Evolutionary conservation across 1,140 invertebrate genomes (phyloP).

Genomic region (Aphaenogaster ashmeadi): DNA sequence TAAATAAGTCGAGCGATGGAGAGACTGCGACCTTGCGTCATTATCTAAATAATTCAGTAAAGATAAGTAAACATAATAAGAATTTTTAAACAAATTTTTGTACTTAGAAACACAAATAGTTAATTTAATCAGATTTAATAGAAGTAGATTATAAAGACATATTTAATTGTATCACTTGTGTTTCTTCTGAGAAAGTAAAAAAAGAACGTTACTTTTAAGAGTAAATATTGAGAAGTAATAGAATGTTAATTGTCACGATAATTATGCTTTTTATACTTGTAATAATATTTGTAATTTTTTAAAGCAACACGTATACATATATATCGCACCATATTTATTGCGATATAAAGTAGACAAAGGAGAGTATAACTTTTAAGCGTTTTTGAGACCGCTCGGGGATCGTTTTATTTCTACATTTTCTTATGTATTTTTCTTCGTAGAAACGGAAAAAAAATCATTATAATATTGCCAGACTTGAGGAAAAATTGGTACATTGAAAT

Average conservation of each 20-base stretch:
- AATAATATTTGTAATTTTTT: not conserved
- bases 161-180: not conserved
- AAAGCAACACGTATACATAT: not conserved
- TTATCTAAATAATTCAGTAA: not conserved
- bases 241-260: not conserved
- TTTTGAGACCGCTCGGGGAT: no score
- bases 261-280: not conserved
- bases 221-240: no score
- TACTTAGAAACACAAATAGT: not conserved
- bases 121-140: not conserved
- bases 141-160: not conserved
- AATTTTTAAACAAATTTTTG: not conserved
- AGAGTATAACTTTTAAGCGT: no score
- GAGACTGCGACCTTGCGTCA: slow-evolving; percentile 1
- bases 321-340: not conserved
- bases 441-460: no score
- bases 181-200: no score
- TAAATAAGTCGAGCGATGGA: slow-evolving; percentile 15
- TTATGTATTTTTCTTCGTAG: no score
- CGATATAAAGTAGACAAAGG: not conserved
- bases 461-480: no score
- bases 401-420: no score
- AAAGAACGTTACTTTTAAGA: no score
- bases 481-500: no score
- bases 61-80: not conserved